Percentiles rank a stretch among this genome's conserved stretches.
These are phyloP conservation scores for Microtus montanus DNA, from an alignment of 2,113 vertebrate genomes.

Conservation along the genomic window DNA sequence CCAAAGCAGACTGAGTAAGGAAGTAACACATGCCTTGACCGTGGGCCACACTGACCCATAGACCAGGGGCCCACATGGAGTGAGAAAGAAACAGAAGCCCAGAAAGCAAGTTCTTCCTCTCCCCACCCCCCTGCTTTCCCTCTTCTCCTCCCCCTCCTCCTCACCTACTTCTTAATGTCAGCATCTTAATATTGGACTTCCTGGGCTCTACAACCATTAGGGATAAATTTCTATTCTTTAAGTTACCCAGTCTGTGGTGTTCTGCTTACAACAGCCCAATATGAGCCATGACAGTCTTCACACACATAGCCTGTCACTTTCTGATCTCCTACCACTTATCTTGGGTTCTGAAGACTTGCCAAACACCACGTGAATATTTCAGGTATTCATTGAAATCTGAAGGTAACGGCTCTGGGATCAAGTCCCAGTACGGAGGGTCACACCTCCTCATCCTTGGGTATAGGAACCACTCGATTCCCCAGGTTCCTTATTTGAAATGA, in stretches of 20 bases:
- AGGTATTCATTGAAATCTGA: neutral
- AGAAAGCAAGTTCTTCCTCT: neutral
- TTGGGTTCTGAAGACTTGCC: neutral
- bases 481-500: neutral
- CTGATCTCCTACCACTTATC: neutral
- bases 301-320: neutral
- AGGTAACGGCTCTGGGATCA: neutral
- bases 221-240: neutral
- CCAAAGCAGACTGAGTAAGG: neutral
- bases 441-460: neutral
- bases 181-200: neutral
- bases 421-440: neutral
- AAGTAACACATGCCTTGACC: neutral
- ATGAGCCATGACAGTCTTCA: neutral
- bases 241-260: neutral
- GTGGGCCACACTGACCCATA: no score
- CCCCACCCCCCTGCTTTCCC: neutral
- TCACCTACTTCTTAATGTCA: neutral
- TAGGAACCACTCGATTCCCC: neutral
- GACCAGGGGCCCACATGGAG: neutral
- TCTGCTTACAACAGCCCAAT: neutral
- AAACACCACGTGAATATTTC: fast-evolving
- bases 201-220: neutral
- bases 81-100: neutral
- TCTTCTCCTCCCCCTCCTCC: neutral